Conservation (phyloP, 2,888 invertebrate genomes). For the Epinotia bilunana region DNA sequence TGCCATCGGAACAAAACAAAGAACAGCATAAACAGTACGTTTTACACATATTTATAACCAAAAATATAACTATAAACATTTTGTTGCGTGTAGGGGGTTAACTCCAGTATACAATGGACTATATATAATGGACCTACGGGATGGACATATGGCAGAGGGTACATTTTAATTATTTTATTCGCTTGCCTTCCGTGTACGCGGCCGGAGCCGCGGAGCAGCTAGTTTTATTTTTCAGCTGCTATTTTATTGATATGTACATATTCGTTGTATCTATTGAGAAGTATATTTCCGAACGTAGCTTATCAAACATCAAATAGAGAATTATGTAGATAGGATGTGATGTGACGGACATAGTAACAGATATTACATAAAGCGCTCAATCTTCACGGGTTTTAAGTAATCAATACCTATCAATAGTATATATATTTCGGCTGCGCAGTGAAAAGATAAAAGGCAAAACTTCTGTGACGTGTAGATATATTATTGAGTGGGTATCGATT, state of each 20-base stretch:
- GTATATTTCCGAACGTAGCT: background rate
- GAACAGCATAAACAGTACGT: no score
- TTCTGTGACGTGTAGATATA: constrained; percentile 36
- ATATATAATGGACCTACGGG: no score
- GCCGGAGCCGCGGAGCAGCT: no score
- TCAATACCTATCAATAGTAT: constrained; percentile 16
- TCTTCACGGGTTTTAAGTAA: constrained; percentile 21
- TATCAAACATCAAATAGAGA: constrained; percentile 5
- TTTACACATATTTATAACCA: no score
- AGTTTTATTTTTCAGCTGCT: no score
- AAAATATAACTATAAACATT: no score
- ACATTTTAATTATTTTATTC: no score
- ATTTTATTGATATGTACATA: background rate
- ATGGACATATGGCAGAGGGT: no score
- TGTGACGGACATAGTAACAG: background rate
- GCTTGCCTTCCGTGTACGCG: no score
- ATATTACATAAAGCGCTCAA: constrained; percentile 20
- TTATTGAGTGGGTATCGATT: constrained; percentile 43
- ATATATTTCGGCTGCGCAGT: constrained; percentile 24
- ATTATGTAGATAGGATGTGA: background rate
- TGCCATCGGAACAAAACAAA: no score
- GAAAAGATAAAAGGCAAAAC: constrained; percentile 21
- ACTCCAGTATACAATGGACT: no score
- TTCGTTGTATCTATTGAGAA: background rate
- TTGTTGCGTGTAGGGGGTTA: no score